Evolutionary conservation across 2,888 invertebrate species (phyloP), one percentile per base, ranked within the genome.

Genomic region (Dryobotodes eremita): DNA sequence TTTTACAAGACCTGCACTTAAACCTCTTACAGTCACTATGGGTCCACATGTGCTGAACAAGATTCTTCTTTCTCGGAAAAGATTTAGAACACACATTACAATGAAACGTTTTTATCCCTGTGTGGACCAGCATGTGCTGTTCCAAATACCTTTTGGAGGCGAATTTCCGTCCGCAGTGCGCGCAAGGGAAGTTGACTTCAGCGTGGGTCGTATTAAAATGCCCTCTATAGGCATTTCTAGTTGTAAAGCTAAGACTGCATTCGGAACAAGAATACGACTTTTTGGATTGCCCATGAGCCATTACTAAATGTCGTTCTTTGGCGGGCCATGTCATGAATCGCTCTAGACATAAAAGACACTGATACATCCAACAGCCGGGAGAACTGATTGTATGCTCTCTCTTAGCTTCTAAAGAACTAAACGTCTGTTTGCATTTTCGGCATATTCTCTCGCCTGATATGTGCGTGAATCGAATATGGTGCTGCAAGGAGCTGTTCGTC

Each of bases 81-180:
- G 93, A 89, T 88, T 96, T 96, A 2, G 93, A 90, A 81, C 97
- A 97, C 3, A 96, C 93, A 2, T 95, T 92, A 86, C 97, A 97
- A 0, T 95, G 93, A 64, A 95, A 96, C 2, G 94, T 90, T 76
- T 96, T 97, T 75, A 97, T 96, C 66, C 96, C 95, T 10, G 97
- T 97, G 82, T 97, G 97, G 4, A 96, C 95, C 11, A 97, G 95
- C 77, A 94, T 93, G 84, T 97, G 97, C 20, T 97, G 94, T 23
- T 94, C 93, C 8, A 95, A 88, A 50, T 91, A 91, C 23, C 92
- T 90, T 86, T 94, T 93, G 0, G 94, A 92, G 1, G 92, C 93
- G 78, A 95, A 96, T 71, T 95, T 95, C 11, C 92, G 84, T 0
- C 94, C 95, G 68, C 96, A 96, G 77, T 92, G 93, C 0, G 94